Evolutionary conservation across 2,113 vertebrate genomes (phyloP).

Genomic region (Gambusia holbrooki): DNA sequence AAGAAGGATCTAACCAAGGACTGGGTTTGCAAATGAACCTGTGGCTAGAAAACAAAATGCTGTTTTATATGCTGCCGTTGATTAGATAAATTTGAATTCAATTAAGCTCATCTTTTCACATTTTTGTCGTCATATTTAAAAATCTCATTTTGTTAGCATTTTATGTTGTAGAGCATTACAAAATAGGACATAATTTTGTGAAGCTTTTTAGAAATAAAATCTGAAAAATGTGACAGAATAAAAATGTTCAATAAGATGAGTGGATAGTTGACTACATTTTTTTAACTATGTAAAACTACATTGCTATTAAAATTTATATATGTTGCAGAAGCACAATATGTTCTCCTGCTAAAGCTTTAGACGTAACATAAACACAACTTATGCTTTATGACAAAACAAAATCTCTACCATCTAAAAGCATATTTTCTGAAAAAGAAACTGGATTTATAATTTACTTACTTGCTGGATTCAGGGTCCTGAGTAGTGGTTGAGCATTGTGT

Average conservation of each 20-base stretch:
- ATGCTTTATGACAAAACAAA: background rate
- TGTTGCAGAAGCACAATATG: background rate
- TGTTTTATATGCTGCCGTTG: no score
- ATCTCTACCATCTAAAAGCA: background rate
- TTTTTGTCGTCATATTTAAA: background rate
- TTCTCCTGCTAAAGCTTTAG: background rate
- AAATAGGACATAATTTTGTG: background rate
- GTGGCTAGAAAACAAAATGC: no score
- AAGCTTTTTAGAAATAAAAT: no score
- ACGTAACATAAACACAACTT: background rate
- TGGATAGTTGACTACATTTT: background rate
- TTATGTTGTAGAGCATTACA: background rate
- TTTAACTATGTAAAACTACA: background rate
- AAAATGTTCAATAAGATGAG: no score
- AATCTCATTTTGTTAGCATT: background rate
- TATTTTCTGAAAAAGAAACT: no score
- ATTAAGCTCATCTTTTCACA: no score
- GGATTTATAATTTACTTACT: slow-evolving; percentile 56
- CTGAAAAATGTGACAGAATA: no score
- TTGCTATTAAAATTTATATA: background rate
- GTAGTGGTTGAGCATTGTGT: slow-evolving; percentile 46
- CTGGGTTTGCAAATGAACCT: no score
- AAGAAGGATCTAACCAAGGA: no score
- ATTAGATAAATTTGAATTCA: no score
- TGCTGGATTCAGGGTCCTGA: slow-evolving; percentile 69